phyloP scores from a whole-genome alignment of 2,888 invertebrate species.

The Epinotia brunnichana region DNA sequence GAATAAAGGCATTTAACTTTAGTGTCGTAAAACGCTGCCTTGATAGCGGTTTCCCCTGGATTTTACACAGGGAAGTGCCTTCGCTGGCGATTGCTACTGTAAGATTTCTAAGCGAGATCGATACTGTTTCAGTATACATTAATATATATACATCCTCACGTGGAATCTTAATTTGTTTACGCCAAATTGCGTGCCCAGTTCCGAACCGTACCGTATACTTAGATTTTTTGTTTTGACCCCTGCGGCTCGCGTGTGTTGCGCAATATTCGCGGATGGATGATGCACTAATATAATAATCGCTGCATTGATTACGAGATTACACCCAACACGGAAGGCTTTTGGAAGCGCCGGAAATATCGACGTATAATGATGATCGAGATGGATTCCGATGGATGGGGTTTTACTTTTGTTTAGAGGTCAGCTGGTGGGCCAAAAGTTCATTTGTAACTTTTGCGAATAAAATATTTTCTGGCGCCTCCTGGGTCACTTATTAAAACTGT shows the following conservation, averaged over 20 bases:
- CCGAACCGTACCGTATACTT: not conserved
- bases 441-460: no score
- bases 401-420: slow-evolving; percentile 11
- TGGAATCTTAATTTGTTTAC: slow-evolving; percentile 32
- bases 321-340: slow-evolving; percentile 23
- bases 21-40: no score
- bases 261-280: slow-evolving; percentile 24
- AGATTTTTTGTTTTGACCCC: slow-evolving; percentile 16
- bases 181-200: slow-evolving; percentile 23
- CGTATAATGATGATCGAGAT: slow-evolving; percentile 18
- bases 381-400: not conserved
- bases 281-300: slow-evolving; percentile 9
- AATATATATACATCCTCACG: not conserved
- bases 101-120: no score
- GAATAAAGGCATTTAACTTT: no score
- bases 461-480: no score
- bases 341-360: slow-evolving; percentile 1
- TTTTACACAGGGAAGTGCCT: no score
- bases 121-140: no score
- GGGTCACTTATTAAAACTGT: no score
- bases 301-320: slow-evolving; percentile 21
- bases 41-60: no score
- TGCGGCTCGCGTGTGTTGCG: slow-evolving; percentile 33
- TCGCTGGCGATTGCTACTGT: no score
- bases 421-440: not conserved